phyloP scores from a whole-genome alignment of 2,113 vertebrate genomes.

The Zootoca vivipara region DNA sequence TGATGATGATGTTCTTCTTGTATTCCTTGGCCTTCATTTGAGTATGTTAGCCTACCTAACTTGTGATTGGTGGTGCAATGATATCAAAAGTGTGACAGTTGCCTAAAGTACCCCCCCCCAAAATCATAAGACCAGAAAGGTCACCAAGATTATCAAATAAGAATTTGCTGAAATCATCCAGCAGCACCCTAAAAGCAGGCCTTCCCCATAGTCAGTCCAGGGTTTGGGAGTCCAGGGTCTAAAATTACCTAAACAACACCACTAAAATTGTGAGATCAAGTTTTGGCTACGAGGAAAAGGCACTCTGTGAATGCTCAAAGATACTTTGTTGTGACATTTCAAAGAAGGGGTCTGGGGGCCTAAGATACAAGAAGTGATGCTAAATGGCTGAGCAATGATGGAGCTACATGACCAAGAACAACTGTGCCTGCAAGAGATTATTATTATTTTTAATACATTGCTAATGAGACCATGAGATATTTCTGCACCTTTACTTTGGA shows the following conservation, averaged over 20 bases:
- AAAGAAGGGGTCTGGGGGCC: neutral
- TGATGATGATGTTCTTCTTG: too few species aligned
- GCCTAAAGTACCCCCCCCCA: too few species aligned
- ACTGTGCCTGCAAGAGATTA: neutral
- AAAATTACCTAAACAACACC: neutral
- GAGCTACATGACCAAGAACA: neutral
- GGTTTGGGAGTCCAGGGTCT: neutral
- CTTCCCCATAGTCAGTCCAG: neutral
- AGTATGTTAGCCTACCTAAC: too few species aligned
- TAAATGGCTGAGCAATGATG: neutral
- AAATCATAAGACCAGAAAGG: too few species aligned
- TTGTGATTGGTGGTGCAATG: too few species aligned
- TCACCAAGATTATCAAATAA: too few species aligned
- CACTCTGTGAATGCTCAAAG: neutral
- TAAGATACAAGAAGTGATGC: neutral
- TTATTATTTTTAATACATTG: neutral
- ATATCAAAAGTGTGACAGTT: too few species aligned
- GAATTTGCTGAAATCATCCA: too few species aligned
- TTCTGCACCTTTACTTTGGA: neutral
- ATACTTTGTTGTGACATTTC: neutral
- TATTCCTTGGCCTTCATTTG: too few species aligned
- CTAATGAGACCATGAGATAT: neutral
- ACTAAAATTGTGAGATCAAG: neutral
- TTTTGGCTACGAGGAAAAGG: neutral
- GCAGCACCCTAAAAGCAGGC: too few species aligned